Evolutionary conservation across 1,140 invertebrate genomes (phyloP), one percentile per base, ranked within the genome.

Genomic region (Ips typographus): DNA sequence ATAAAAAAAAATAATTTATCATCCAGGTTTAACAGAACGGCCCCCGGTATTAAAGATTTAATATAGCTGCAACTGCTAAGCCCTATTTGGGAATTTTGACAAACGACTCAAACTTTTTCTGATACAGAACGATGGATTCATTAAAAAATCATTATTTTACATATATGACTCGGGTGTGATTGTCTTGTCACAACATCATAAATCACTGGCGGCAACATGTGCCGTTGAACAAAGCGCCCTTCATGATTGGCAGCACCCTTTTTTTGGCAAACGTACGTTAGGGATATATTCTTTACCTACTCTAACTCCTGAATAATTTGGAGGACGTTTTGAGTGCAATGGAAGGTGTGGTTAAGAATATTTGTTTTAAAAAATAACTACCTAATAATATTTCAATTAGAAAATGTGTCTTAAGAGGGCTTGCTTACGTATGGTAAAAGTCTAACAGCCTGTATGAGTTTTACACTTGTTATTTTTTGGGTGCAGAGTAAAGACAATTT

Each of bases 31-130:
- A 42, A 44, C 8, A 59, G 40, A 8, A 39, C 37, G 49, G 37
- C n/a, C 37, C 42, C 5, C 8, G 44, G 56, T 41, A 66, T 66
- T 66, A 68, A 61, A 68, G 60, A 68, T 68, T 68, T 68, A 68
- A 68, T 68, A 68, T 44, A 60, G 42, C 65, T 68, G 63, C 49
- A 56, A 56, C 63, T 65, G 65, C 65, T 68, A 68, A 44, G 60
- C n/a, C 56, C 65, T 60, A 60, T 68, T 68, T 68, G 42, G 8
- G 38, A 42, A 42, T 68, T 67, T 68, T 68, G 65, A 68, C 65
- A 68, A 68, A 68, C 65, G 65, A 68, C 65, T 68, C 41, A 49
- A 68, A 57, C 57, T 68, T 68, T 68, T 68, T 68, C 65, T 52
- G 56, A 59, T 68, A 60, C 22, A 37, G 4, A 57, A 57, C 64